These are phyloP conservation scores for Sclerodermus sp. DNA, from an alignment of 2,888 invertebrate species.

Conservation along the genomic window DNA sequence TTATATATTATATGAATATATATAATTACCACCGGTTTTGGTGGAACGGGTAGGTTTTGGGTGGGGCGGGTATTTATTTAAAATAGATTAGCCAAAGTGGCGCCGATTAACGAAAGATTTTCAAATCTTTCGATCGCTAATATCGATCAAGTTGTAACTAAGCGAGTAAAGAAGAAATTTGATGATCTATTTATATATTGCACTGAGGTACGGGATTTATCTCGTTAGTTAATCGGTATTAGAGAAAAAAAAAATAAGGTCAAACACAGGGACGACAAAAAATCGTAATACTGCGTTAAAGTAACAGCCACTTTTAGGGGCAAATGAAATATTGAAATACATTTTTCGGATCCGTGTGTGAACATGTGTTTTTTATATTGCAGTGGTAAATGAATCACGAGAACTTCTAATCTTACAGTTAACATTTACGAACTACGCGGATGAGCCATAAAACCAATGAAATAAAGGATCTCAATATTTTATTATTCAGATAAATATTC, in stretches of 20 bases:
- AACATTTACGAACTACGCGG: neutral
- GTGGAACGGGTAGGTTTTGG: slow-evolving; percentile 1
- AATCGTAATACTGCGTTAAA: slow-evolving; percentile 7
- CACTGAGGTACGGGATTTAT: slow-evolving; percentile 19
- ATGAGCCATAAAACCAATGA: too few species aligned
- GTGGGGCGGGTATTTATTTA: neutral
- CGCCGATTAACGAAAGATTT: slow-evolving; percentile 23
- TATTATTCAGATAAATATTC: too few species aligned
- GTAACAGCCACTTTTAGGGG: slow-evolving; percentile 14
- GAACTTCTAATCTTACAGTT: neutral
- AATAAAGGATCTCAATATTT: too few species aligned
- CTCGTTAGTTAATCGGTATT: slow-evolving; percentile 13
- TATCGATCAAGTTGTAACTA: slow-evolving; percentile 28
- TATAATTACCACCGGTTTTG: neutral
- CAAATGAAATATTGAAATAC: slow-evolving; percentile 17
- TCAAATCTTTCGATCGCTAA: slow-evolving; percentile 28
- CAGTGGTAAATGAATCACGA: slow-evolving; percentile 27
- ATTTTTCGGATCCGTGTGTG: slow-evolving; percentile 47
- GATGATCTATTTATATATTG: slow-evolving; percentile 48
- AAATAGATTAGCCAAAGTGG: neutral
- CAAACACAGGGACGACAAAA: slow-evolving; percentile 4
- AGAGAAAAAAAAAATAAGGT: slow-evolving; percentile 1
- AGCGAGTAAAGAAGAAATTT: slow-evolving; percentile 29
- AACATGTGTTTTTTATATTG: slow-evolving; percentile 41
- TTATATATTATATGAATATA: slow-evolving; percentile 22